A percentile compares a stretch with the other conserved stretches of the same genome.
Evolutionary conservation across 2,888 invertebrate species (phyloP).

Genomic region (Hyppa rectilinea): DNA sequence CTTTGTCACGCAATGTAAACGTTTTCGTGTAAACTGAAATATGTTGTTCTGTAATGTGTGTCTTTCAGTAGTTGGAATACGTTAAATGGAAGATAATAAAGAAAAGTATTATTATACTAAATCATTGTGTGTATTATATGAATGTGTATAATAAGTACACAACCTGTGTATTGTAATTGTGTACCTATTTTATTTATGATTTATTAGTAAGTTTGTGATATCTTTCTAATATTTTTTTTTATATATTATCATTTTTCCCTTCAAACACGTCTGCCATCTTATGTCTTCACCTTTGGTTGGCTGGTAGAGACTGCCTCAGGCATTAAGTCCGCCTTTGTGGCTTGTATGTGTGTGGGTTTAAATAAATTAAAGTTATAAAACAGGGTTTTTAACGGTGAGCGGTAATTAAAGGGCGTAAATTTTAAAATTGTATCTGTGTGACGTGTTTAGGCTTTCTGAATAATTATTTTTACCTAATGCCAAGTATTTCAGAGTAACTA

Average conservation of each 20-base stretch:
- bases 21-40: slow-evolving; percentile 27
- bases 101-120: background rate
- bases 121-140: too few relatives aligned
- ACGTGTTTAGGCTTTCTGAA: background rate
- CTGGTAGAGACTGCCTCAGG: background rate
- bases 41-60: slow-evolving; percentile 3
- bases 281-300: background rate
- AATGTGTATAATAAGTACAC: too few relatives aligned
- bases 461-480: background rate
- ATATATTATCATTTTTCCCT: too few relatives aligned
- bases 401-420: background rate
- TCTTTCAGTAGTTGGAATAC: background rate
- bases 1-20: slow-evolving; percentile 37
- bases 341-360: background rate
- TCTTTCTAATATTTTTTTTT: background rate
- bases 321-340: background rate
- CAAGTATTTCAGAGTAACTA: background rate
- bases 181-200: background rate
- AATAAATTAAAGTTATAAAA: background rate
- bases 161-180: background rate
- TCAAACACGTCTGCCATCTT: background rate
- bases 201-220: too few relatives aligned
- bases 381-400: too few relatives aligned
- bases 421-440: background rate
- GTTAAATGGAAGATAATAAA: background rate